Percentiles rank a stretch among this genome's conserved stretches.
phyloP scores from a whole-genome alignment of 2,113 vertebrate genomes.

The Nycticorax nycticorax region DNA sequence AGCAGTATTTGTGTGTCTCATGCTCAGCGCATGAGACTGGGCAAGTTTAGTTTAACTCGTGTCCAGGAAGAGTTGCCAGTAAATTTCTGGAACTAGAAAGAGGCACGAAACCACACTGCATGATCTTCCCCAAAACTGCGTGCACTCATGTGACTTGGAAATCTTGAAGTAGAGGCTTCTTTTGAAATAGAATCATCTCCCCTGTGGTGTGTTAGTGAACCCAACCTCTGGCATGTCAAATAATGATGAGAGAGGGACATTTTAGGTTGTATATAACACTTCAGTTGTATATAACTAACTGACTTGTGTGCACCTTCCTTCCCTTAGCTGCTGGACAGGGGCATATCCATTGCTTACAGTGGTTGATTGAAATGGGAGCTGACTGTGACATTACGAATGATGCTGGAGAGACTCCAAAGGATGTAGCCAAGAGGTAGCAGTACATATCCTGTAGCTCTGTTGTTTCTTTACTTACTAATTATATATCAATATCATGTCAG shows the following conservation, averaged over 20 bases:
- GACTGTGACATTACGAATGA: slow-evolving; percentile 75
- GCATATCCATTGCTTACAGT: slow-evolving; percentile 77
- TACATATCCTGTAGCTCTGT: neutral
- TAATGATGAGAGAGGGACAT: neutral
- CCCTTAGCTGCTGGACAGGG: slow-evolving; percentile 78
- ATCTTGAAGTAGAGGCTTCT: neutral
- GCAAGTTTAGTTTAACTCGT: neutral
- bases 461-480: neutral
- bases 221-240: neutral
- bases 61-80: neutral
- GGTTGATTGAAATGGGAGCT: slow-evolving; percentile 80
- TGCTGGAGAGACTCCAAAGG: slow-evolving; percentile 77
- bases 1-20: neutral
- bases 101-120: neutral
- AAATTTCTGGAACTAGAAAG: neutral
- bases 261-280: neutral
- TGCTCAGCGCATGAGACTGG: neutral
- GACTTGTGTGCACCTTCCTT: neutral
- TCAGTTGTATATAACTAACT: neutral
- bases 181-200: neutral
- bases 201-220: neutral
- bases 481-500: neutral
- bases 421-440: slow-evolving; percentile 80
- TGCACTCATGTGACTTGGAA: neutral
- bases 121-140: neutral